Evolutionary conservation across 2,797 vertebrate species (phyloP).

Genomic region (Enteromius trimaculatus): DNA sequence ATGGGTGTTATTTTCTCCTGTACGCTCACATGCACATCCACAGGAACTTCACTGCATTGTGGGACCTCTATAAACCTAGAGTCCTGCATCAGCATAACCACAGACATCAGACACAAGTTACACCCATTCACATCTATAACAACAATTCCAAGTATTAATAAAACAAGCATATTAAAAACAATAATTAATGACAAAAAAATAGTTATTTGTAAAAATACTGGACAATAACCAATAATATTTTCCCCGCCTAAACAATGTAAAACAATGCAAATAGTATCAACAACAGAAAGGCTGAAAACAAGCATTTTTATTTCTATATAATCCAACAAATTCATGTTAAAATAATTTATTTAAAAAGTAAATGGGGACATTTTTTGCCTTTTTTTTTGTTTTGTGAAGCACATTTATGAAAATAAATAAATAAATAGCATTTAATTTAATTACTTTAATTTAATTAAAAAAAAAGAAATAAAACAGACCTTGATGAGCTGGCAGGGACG

Average conservation of each 20-base stretch:
- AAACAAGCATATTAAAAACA: not conserved
- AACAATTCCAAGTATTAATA: not conserved
- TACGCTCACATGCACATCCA: conserved; percentile 69
- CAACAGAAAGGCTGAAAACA: not conserved
- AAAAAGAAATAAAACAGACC: conserved; percentile 59
- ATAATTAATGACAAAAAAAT: not conserved
- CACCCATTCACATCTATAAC: not conserved
- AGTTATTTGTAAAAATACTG: not conserved
- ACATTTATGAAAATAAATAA: not conserved
- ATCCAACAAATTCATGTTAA: not conserved
- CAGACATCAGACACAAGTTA: not conserved
- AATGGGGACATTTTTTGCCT: no score
- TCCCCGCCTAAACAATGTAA: not conserved
- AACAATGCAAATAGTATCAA: no score
- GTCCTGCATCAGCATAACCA: conserved; percentile 65
- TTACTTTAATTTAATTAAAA: no score
- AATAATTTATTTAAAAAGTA: not conserved
- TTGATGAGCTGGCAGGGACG: conserved; percentile 75
- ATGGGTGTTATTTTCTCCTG: conserved; percentile 72
- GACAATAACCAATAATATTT: not conserved
- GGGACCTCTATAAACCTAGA: conserved; percentile 75
- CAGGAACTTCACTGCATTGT: conserved; percentile 64
- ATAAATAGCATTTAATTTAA: not conserved
- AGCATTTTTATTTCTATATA: not conserved
- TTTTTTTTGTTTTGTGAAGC: not conserved